Percentiles rank a stretch among this genome's conserved stretches.
These are phyloP conservation scores for Crocidura indochinensis DNA, from an alignment of 2,797 vertebrate species.

Conservation along the genomic window DNA sequence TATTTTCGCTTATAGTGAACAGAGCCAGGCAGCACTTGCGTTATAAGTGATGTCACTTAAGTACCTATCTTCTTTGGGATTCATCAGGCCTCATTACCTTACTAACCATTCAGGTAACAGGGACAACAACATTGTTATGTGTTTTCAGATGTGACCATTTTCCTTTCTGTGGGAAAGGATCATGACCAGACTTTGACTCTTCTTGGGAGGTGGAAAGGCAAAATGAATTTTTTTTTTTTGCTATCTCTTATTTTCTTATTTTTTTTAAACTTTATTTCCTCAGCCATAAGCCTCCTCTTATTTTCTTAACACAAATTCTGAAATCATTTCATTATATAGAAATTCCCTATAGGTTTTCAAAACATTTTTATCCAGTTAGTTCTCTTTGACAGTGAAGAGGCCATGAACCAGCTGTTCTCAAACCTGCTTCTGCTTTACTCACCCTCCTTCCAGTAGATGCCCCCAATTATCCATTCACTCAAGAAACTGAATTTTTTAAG, in stretches of 20 bases:
- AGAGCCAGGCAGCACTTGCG: not conserved
- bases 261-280: too few relatives aligned
- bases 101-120: not conserved
- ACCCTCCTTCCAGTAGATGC: not conserved
- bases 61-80: not conserved
- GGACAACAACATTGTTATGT: conserved; percentile 2
- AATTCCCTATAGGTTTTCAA: conserved; percentile 57
- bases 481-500: conserved; percentile 55
- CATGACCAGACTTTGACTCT: conserved; percentile 32
- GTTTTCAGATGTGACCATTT: conserved; percentile 37
- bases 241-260: conserved; percentile 58
- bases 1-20: not conserved
- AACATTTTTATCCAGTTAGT: conserved; percentile 55
- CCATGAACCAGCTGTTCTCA: conserved; percentile 20
- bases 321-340: conserved; percentile 53
- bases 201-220: conserved; percentile 52
- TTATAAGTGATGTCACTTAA: not conserved
- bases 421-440: conserved; percentile 38
- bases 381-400: conserved; percentile 53
- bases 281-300: not conserved
- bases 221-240: not conserved
- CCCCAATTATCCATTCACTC: not conserved
- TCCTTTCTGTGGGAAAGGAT: conserved; percentile 7
- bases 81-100: conserved; percentile 17
- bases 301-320: conserved; percentile 65